Conservation (phyloP, 2,113 vertebrate species). For the Bostrychus sinensis region DNA sequence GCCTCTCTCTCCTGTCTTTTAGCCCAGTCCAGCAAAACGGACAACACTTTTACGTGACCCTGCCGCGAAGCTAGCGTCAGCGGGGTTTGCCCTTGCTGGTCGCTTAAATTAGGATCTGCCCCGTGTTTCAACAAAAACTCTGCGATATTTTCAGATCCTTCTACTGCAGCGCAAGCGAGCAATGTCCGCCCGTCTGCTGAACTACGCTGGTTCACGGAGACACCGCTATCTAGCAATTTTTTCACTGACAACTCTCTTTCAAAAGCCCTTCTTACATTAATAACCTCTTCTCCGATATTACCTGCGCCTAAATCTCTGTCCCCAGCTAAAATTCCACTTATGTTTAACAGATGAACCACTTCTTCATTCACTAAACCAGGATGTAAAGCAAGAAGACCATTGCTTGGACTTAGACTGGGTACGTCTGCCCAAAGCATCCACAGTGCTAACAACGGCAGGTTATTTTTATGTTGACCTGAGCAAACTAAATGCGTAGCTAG, state of each 20-base stretch:
- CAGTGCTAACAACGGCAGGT: conserved; percentile 75
- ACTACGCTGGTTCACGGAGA: conserved; percentile 65
- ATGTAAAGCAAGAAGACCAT: conserved; percentile 10
- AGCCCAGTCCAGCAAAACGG: conserved; percentile 75
- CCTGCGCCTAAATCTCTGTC: conserved; percentile 45
- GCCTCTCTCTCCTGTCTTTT: conserved; percentile 34
- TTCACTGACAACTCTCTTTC: conserved; percentile 66
- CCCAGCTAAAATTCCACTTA: conserved; percentile 63
- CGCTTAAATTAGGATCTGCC: conserved; percentile 72
- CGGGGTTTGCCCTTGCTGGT: conserved; percentile 81
- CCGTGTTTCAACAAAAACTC: conserved; percentile 72
- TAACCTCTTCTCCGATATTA: conserved; percentile 39
- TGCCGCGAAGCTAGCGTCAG: conserved; percentile 78
- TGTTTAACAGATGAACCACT: conserved; percentile 76
- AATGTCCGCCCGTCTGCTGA: conserved; percentile 70
- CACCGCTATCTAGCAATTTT: conserved; percentile 67
- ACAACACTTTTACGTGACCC: conserved; percentile 72
- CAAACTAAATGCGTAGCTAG: conserved; percentile 76
- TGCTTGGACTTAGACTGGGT: conserved; percentile 48
- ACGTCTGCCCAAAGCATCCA: conserved; percentile 80
- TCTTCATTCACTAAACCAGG: conserved; percentile 71
- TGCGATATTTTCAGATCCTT: conserved; percentile 69
- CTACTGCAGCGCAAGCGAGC: conserved; percentile 73
- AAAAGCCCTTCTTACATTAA: conserved; percentile 35
- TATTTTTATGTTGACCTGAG: conserved; percentile 72